These are phyloP conservation scores for Ctenopoma kingsleyae DNA, from an alignment of 2,797 vertebrate species.

Conservation along the genomic window DNA sequence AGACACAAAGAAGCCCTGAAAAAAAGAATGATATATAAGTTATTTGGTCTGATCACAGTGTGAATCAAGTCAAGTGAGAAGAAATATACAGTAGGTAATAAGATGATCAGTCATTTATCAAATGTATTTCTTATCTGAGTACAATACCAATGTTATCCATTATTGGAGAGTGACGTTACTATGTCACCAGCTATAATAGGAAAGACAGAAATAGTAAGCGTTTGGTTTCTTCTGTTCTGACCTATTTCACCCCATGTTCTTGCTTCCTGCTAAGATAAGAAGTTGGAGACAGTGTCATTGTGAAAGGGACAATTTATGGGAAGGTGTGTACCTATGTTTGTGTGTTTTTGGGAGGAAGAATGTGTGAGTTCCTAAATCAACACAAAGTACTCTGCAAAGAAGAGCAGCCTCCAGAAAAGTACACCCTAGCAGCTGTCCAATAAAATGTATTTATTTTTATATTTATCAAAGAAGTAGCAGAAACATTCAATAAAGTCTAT, in stretches of 20 bases:
- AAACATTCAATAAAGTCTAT: not conserved
- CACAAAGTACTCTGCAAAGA: not conserved
- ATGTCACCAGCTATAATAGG: not conserved
- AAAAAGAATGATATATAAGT: slow-evolving; percentile 27
- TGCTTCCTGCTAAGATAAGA: not conserved
- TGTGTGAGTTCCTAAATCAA: not conserved
- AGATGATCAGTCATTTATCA: not conserved
- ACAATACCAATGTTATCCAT: not conserved
- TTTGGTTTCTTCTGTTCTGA: not conserved
- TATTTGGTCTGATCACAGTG: not conserved
- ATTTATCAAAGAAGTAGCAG: not conserved
- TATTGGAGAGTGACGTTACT: not conserved
- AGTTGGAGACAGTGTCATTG: not conserved
- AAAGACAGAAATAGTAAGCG: not conserved
- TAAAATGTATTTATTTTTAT: not conserved
- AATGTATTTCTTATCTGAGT: not conserved
- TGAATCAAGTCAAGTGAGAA: not conserved
- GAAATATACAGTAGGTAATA: not conserved
- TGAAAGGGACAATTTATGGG: not conserved
- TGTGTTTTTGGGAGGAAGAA: not conserved
- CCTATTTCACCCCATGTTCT: slow-evolving; percentile 3
- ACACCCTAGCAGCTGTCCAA: not conserved
- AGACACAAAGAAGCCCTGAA: slow-evolving; percentile 93
- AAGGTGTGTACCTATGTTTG: not conserved
- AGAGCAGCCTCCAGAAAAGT: not conserved